phyloP scores from a whole-genome alignment of 1,140 invertebrate genomes.

The Dermatophagoides farinae region DNA sequence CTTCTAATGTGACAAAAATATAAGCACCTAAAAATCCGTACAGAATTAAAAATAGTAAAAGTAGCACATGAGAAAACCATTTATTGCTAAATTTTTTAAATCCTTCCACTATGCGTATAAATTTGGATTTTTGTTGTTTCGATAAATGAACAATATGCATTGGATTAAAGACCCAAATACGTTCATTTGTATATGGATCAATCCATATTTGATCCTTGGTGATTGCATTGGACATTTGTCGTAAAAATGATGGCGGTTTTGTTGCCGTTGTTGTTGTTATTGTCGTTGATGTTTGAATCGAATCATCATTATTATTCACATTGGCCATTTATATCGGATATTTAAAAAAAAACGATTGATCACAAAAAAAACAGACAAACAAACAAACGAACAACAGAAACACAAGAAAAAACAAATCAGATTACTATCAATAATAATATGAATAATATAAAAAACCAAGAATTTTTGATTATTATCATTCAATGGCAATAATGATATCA shows the following conservation, averaged over 20 bases:
- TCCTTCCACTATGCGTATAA: constrained; percentile 18
- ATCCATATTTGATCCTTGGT: not conserved
- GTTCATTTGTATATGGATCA: not conserved
- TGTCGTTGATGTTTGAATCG: not conserved
- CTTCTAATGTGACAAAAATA: constrained; percentile 49
- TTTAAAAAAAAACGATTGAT: too few species aligned
- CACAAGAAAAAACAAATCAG: too few species aligned
- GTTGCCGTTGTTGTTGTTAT: not conserved
- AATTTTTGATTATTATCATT: too few species aligned
- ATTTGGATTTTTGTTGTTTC: constrained; percentile 17
- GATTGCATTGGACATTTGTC: not conserved
- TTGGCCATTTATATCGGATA: too few species aligned
- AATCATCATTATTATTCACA: too few species aligned
- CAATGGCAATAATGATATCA: too few species aligned
- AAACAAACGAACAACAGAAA: too few species aligned
- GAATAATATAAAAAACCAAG: too few species aligned
- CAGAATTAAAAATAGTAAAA: constrained; percentile 46
- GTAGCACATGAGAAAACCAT: constrained; percentile 71
- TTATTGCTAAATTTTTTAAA: constrained; percentile 44
- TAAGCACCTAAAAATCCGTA: constrained; percentile 56
- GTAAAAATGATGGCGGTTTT: not conserved
- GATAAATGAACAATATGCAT: constrained; percentile 22
- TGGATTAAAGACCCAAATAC: constrained; percentile 16
- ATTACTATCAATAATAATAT: too few species aligned
- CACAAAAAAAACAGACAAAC: too few species aligned